Evolutionary conservation across 2,113 vertebrate genomes (phyloP).

Genomic region (Notarius lentiginosus): DNA sequence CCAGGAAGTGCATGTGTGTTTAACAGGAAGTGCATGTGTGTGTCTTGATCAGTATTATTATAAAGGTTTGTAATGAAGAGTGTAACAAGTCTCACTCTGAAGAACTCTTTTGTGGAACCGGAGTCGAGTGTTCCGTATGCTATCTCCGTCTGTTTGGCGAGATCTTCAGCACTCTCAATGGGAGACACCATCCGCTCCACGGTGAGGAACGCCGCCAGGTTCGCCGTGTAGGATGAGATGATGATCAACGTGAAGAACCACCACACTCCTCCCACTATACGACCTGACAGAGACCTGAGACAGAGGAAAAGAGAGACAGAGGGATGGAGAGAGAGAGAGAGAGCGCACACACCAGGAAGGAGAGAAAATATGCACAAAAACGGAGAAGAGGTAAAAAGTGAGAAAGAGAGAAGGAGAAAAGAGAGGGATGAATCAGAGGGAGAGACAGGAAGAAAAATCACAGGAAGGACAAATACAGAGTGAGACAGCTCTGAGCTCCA

Average conservation of each 20-base stretch:
- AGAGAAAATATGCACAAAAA: neutral
- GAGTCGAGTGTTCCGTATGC: conserved; percentile 96
- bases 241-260: conserved; percentile 99
- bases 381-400: neutral
- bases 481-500: neutral
- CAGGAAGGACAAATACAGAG: neutral
- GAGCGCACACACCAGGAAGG: neutral
- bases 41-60: neutral
- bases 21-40: neutral
- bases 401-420: neutral
- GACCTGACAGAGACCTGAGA: conserved; percentile 89
- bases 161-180: conserved; percentile 94
- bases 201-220: conserved; percentile 96
- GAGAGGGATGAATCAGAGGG: neutral
- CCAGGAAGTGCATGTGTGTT: neutral
- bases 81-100: conserved; percentile 76
- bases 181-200: conserved; percentile 98
- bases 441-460: neutral
- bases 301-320: neutral
- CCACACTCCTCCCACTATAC: conserved; percentile 97
- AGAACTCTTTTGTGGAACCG: conserved; percentile 98
- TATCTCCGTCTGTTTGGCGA: conserved; percentile 97
- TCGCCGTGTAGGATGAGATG: conserved; percentile 98
- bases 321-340: neutral
- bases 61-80: neutral